Conservation (phyloP, 2,113 vertebrate species). For the Lonchura striata region DNA sequence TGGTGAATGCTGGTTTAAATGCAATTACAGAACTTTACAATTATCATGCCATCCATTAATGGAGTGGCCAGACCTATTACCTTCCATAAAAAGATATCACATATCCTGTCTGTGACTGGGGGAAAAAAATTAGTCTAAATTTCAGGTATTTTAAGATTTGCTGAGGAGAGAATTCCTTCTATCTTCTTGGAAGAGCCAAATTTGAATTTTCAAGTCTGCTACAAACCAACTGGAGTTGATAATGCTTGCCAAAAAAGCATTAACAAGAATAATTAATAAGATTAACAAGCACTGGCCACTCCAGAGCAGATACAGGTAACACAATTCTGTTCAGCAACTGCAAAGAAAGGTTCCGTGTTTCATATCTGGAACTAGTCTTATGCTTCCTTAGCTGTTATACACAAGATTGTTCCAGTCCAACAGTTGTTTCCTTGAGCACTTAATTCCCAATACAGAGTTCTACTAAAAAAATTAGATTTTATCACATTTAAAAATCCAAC, state of each 20-base stretch:
- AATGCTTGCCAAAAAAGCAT: background rate
- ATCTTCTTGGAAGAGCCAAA: background rate
- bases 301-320: background rate
- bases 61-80: background rate
- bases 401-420: background rate
- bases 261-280: background rate
- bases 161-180: background rate
- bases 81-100: background rate
- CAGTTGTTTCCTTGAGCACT: background rate
- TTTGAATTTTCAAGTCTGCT: background rate
- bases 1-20: background rate
- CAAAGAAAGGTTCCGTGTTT: background rate
- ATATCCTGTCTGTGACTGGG: background rate
- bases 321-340: background rate
- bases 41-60: background rate
- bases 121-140: background rate
- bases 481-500: background rate
- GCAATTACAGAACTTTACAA: background rate
- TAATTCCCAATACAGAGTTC: background rate
- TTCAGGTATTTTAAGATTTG: background rate
- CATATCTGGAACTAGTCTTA: background rate
- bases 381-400: background rate
- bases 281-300: background rate
- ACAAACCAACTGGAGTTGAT: background rate
- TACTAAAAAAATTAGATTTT: conserved; percentile 7